phyloP scores from a whole-genome alignment of 1,140 invertebrate genomes.

The Potamilus streckersoni region DNA sequence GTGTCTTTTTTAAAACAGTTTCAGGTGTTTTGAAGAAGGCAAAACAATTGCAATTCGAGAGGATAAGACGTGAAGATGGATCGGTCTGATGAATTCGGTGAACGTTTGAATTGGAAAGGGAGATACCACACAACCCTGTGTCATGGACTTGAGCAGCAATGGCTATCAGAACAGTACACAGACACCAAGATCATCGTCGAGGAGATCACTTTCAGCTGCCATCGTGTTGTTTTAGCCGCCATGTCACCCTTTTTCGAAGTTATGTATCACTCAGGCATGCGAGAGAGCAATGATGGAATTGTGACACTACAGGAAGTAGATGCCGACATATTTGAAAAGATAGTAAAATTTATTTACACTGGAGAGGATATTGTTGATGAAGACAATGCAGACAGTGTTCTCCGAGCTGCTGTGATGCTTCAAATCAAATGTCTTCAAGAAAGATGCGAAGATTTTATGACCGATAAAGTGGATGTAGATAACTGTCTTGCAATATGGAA shows the following conservation, averaged over 20 bases:
- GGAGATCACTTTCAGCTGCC: constrained; percentile 29
- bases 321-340: constrained; percentile 31
- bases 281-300: constrained; percentile 71
- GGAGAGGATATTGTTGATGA: constrained; percentile 37
- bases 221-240: constrained; percentile 80
- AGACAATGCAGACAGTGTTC: constrained; percentile 43
- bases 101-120: background rate
- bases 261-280: constrained; percentile 88
- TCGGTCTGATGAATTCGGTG: too few species aligned
- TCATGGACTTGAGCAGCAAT: constrained; percentile 10
- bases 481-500: constrained; percentile 47
- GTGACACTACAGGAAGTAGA: constrained; percentile 16
- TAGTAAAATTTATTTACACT: constrained; percentile 45
- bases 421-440: constrained; percentile 44
- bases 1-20: too few species aligned
- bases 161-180: constrained; percentile 19
- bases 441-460: constrained; percentile 44
- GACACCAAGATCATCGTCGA: constrained; percentile 35
- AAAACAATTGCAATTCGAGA: too few species aligned
- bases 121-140: constrained; percentile 4
- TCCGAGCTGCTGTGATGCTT: constrained; percentile 41
- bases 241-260: constrained; percentile 92
- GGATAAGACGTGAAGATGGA: too few species aligned
- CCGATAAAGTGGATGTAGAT: constrained; percentile 34
- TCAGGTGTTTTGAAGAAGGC: too few species aligned